Evolutionary conservation across 2,888 invertebrate species (phyloP).

Genomic region (Sycophila texana): DNA sequence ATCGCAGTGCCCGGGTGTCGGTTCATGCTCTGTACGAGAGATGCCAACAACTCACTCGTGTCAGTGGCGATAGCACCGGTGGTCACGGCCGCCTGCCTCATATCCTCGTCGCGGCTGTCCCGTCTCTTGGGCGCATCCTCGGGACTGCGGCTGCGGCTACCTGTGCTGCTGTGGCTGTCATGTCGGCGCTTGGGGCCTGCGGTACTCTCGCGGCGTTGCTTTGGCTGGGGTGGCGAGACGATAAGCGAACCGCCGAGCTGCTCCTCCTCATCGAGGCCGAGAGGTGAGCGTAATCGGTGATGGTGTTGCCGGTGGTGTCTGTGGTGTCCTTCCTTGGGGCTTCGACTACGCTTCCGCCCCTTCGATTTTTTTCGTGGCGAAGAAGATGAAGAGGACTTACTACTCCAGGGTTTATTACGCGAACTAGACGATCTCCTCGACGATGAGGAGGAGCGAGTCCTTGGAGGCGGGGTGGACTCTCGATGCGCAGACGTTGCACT

Average conservation of each 20-base stretch:
- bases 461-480: constrained; percentile 54
- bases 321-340: constrained; percentile 58
- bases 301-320: constrained; percentile 33
- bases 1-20: neutral
- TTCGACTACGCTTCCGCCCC: constrained; percentile 51
- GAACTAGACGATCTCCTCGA: constrained; percentile 61
- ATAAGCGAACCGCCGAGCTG: constrained; percentile 72
- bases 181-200: constrained; percentile 55
- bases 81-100: constrained; percentile 63
- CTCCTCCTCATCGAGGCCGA: constrained; percentile 72
- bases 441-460: constrained; percentile 51
- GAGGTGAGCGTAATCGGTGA: constrained; percentile 23
- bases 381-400: constrained; percentile 56
- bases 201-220: constrained; percentile 48
- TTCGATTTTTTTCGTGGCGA: constrained; percentile 65
- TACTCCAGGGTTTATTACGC: constrained; percentile 69
- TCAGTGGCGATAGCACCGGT: constrained; percentile 6
- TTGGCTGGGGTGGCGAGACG: constrained; percentile 72
- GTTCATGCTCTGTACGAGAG: constrained; percentile 34
- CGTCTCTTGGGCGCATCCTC: constrained; percentile 9
- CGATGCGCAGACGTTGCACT: constrained; percentile 62
- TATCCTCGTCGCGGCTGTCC: constrained; percentile 76
- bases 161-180: constrained; percentile 23
- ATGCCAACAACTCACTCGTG: constrained; percentile 52
- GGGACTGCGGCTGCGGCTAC: constrained; percentile 37